These are phyloP conservation scores for Epinotia nisella DNA, from an alignment of 2,888 invertebrate species.

Conservation along the genomic window DNA sequence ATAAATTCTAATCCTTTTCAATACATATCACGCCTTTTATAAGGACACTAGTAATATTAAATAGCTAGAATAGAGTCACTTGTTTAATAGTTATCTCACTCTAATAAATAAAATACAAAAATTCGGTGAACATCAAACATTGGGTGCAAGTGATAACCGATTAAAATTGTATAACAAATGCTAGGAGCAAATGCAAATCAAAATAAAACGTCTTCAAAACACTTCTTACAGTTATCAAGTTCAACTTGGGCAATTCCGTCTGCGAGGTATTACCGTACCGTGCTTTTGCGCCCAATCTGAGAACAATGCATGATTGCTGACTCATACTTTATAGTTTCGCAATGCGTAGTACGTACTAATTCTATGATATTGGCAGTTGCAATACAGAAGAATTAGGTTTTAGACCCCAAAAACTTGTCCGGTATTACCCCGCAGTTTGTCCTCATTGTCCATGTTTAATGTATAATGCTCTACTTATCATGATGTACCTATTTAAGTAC, in stretches of 20 bases:
- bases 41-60: slow-evolving; percentile 22
- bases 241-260: neutral
- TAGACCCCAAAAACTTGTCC: neutral
- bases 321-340: no score
- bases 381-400: neutral
- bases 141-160: slow-evolving; percentile 57
- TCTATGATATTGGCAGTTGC: no score
- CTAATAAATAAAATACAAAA: slow-evolving; percentile 51
- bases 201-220: slow-evolving; percentile 21
- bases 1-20: slow-evolving; percentile 21
- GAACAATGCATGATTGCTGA: neutral
- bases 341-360: no score
- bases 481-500: neutral
- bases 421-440: neutral
- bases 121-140: slow-evolving; percentile 55
- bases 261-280: neutral
- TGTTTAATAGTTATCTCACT: slow-evolving; percentile 23
- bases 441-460: neutral
- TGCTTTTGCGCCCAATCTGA: no score
- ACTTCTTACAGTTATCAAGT: slow-evolving; percentile 17
- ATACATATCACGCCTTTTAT: slow-evolving; percentile 30
- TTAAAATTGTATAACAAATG: slow-evolving; percentile 44
- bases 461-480: slow-evolving; percentile 9
- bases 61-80: slow-evolving; percentile 28
- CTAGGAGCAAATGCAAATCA: slow-evolving; percentile 17